Base-by-base conservation (phyloP, 2,113 vertebrate species). In the Brienomyrus longianalis region DNA sequence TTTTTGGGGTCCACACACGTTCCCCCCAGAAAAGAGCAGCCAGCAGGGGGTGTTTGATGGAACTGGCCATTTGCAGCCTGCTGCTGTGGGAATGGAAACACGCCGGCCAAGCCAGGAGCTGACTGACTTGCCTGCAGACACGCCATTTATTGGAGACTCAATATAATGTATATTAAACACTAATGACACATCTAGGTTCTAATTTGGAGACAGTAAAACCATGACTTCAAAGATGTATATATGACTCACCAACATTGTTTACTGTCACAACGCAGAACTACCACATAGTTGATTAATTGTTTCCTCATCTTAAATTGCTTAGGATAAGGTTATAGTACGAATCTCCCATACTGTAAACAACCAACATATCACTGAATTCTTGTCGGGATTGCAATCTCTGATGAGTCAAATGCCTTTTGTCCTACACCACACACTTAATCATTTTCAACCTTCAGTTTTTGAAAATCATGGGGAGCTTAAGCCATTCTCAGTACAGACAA, bases 211-310 rank as follows among this genome's bases (percentile, higher is more conserved):
- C 15, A 80, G 74, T 80, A 39, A 80, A 80, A 80, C 31, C 31
- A 43, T 43, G 35, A 80, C 74, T 80, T 80, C 74, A 80, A 80
- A 80, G 74, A 35, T 80, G 35, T 80, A 80, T 80, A 80, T 80
- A 39, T 80, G 74, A 80, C 74, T 80, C 74, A 80, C 74, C 5
- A 19, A 39, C 74, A 80, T 43, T 80, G 74, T 80, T 80, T 43
- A 43, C 74, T 13, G 3, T 80, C 74, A 80, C 74, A 43, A 17
- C 13, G 1, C 31, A 43, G 6, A 43, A 80, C 74, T 80, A 43
- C 74, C 35, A 77, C 70, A 80, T 80, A 19, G 15, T 39, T 77
- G 70, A 77, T 77, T 77, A 80, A 80, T 80, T 80, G 35, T 8
- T 43, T 80, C 17, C 74, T 80, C 17, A 7, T 43, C 31, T 43